Evolutionary conservation across 2,797 vertebrate species (phyloP).

Genomic region (Muscicapa comitata): DNA sequence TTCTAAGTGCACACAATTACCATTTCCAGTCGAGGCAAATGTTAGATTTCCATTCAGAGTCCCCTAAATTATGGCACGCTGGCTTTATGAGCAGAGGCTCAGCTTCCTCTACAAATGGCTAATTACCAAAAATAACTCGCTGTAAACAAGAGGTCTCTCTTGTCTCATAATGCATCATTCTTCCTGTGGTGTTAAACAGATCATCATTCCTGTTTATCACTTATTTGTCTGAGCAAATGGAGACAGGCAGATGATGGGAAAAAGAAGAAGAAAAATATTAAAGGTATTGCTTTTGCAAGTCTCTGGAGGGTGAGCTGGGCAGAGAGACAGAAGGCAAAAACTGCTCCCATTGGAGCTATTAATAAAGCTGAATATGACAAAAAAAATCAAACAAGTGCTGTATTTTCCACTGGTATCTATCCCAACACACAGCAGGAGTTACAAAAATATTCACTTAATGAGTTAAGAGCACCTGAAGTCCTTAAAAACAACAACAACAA

Average conservation of each 20-base stretch:
- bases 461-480: not conserved
- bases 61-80: slow-evolving; percentile 49
- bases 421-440: not conserved
- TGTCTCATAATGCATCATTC: slow-evolving; percentile 45
- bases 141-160: slow-evolving; percentile 57
- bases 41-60: slow-evolving; percentile 39
- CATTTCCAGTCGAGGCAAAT: slow-evolving; percentile 11
- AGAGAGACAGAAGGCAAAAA: not conserved
- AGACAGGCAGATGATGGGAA: slow-evolving; percentile 19
- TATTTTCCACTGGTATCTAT: not conserved
- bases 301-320: not conserved
- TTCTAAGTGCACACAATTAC: slow-evolving; percentile 6
- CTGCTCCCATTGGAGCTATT: not conserved
- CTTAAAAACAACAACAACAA: not conserved
- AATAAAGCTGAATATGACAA: not conserved
- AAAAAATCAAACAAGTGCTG: not conserved
- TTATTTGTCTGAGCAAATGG: slow-evolving; percentile 44
- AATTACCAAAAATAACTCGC: slow-evolving; percentile 65
- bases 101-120: slow-evolving; percentile 58
- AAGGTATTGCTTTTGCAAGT: not conserved
- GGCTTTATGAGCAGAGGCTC: slow-evolving; percentile 42
- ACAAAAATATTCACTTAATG: not conserved
- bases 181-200: slow-evolving; percentile 47
- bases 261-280: not conserved
- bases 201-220: slow-evolving; percentile 44